Conservation (phyloP, 2,888 invertebrate genomes). For the Drosophila merina region DNA sequence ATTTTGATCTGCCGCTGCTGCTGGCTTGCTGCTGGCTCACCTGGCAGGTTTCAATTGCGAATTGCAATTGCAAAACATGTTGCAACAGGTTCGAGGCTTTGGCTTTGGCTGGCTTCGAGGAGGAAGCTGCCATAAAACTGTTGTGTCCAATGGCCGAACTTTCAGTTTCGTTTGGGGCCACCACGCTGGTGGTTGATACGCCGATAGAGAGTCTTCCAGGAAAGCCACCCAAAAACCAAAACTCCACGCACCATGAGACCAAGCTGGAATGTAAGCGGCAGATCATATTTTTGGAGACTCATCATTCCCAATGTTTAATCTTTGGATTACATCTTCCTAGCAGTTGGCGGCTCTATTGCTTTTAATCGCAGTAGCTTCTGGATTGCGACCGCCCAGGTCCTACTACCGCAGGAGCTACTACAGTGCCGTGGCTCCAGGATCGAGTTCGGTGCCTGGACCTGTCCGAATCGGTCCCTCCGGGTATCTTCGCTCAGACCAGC, state of each 20-base stretch:
- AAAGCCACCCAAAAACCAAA: conserved; percentile 16
- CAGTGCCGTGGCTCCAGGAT: conserved; percentile 53
- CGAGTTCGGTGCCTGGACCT: conserved; percentile 57
- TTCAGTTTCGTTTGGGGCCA: conserved; percentile 81
- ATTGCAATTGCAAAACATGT: conserved; percentile 67
- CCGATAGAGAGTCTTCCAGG: conserved; percentile 17
- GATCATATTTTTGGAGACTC: neutral
- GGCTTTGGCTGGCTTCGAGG: conserved; percentile 40
- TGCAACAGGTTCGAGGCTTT: conserved; percentile 50
- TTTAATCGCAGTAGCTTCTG: conserved; percentile 36
- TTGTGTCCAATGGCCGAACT: conserved; percentile 79
- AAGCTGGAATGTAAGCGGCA: conserved; percentile 65
- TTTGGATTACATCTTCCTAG: conserved; percentile 33
- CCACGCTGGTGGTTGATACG: conserved; percentile 67
- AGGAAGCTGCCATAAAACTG: conserved; percentile 82
- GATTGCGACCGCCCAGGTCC: conserved; percentile 51
- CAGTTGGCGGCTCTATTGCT: conserved; percentile 61
- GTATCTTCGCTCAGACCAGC: conserved; percentile 64
- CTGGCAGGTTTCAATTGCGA: conserved; percentile 56
- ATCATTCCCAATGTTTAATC: neutral
- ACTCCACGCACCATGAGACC: conserved; percentile 55
- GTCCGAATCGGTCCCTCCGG: conserved; percentile 60
- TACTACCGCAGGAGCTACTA: conserved; percentile 69
- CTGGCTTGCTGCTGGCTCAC: conserved; percentile 34
- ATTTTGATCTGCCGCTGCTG: conserved; percentile 54